Evolutionary conservation across 2,888 invertebrate genomes (phyloP).

Genomic region (Subacronicta megacephala): DNA sequence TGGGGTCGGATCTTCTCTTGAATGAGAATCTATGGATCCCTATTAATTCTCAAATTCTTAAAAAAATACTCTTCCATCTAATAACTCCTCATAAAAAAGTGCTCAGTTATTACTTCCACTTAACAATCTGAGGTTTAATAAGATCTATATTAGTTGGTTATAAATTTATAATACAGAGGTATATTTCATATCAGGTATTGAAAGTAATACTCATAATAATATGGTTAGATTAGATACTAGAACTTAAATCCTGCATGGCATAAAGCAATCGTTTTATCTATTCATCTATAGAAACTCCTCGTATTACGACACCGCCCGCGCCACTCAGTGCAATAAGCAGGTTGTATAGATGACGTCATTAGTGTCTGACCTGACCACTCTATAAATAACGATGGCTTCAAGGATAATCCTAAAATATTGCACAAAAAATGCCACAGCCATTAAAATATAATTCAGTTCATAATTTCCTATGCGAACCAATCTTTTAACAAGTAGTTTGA

Average conservation of each 20-base stretch:
- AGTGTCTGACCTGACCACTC: slow-evolving; percentile 34
- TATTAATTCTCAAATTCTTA: no score
- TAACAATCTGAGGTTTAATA: no score
- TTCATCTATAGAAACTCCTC: slow-evolving; percentile 18
- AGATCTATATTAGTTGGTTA: no score
- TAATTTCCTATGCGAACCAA: slow-evolving; percentile 44
- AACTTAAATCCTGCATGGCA: slow-evolving; percentile 24
- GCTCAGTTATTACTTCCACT: no score
- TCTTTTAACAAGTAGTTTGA: slow-evolving; percentile 20
- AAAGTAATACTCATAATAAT: no score
- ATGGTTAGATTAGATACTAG: background rate
- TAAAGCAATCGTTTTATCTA: slow-evolving; percentile 29
- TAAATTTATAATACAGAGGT: no score
- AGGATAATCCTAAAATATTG: slow-evolving; percentile 40
- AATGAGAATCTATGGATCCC: no score
- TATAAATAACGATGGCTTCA: slow-evolving; percentile 46
- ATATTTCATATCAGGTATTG: no score
- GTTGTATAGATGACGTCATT: slow-evolving; percentile 44
- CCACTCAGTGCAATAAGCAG: slow-evolving; percentile 11
- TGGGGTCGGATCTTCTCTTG: no score
- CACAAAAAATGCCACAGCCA: slow-evolving; percentile 38
- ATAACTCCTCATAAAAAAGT: no score
- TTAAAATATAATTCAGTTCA: slow-evolving; percentile 48
- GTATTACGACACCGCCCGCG: slow-evolving; percentile 4
- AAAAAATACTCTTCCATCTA: no score